Conservation (phyloP, 2,113 vertebrate species). For the Hemicordylus capensis region DNA sequence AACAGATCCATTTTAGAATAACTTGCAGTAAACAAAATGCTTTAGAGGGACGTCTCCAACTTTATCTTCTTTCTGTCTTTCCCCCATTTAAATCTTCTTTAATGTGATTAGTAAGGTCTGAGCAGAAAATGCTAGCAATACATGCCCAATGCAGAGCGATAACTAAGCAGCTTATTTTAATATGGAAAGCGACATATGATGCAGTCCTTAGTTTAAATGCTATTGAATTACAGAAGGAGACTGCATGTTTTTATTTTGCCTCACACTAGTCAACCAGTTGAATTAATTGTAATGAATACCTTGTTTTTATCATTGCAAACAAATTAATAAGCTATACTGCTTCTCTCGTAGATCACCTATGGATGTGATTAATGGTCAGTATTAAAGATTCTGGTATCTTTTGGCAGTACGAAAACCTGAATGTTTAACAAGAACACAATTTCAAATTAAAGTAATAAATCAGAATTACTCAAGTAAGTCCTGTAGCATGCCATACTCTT, state of each 20-base stretch:
- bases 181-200: slow-evolving; percentile 24
- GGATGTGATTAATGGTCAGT: slow-evolving; percentile 72
- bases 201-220: slow-evolving; percentile 39
- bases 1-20: slow-evolving; percentile 39
- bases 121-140: slow-evolving; percentile 8
- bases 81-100: background rate
- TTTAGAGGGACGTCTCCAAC: slow-evolving; percentile 13
- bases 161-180: slow-evolving; percentile 16
- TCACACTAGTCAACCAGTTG: slow-evolving; percentile 41
- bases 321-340: slow-evolving; percentile 64
- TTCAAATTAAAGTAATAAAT: slow-evolving; percentile 72
- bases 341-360: slow-evolving; percentile 55
- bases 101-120: background rate
- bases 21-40: slow-evolving; percentile 36
- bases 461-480: slow-evolving; percentile 65
- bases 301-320: slow-evolving; percentile 50
- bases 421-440: slow-evolving; percentile 53
- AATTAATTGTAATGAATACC: slow-evolving; percentile 69
- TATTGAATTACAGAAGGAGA: slow-evolving; percentile 45
- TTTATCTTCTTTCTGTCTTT: background rate
- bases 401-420: slow-evolving; percentile 60
- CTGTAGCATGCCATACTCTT: slow-evolving; percentile 51
- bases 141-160: background rate
- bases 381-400: slow-evolving; percentile 60
- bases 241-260: slow-evolving; percentile 59